These are phyloP conservation scores for Hyles lineata DNA, from an alignment of 2,888 invertebrate species.

Conservation along the genomic window DNA sequence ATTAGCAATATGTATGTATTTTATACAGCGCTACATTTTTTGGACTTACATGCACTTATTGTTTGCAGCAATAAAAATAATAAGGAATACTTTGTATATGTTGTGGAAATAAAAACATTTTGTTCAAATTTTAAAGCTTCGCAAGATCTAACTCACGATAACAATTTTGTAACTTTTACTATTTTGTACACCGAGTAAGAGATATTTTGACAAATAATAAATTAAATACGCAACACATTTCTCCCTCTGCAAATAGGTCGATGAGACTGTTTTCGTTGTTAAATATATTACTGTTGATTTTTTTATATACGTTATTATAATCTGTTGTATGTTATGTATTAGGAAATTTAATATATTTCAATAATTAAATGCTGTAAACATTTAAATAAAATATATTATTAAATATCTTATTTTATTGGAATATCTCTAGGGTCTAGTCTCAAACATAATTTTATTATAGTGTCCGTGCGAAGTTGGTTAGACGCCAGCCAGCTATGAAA, in stretches of 20 bases:
- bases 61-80: too few species aligned
- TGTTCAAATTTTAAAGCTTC: too few species aligned
- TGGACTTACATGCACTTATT: too few species aligned
- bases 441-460: too few species aligned
- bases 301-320: not conserved
- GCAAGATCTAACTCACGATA: too few species aligned
- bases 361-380: constrained; percentile 3
- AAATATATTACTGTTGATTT: not conserved
- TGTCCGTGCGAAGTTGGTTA: too few species aligned
- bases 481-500: too few species aligned
- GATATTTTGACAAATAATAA: not conserved
- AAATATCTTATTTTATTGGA: not conserved
- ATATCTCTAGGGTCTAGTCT: not conserved
- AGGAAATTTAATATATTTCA: constrained; percentile 2
- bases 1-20: too few species aligned
- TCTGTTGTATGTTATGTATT: not conserved
- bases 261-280: constrained; percentile 3
- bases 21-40: too few species aligned
- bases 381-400: constrained; percentile 17
- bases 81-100: too few species aligned
- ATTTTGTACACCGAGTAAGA: not conserved
- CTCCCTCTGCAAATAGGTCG: not conserved
- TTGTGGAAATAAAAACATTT: too few species aligned
- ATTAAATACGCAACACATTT: not conserved
- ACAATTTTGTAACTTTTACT: not conserved